Percentiles rank a stretch among this genome's conserved stretches.
phyloP scores from a whole-genome alignment of 2,888 invertebrate genomes.

The Vanessa cardui region DNA sequence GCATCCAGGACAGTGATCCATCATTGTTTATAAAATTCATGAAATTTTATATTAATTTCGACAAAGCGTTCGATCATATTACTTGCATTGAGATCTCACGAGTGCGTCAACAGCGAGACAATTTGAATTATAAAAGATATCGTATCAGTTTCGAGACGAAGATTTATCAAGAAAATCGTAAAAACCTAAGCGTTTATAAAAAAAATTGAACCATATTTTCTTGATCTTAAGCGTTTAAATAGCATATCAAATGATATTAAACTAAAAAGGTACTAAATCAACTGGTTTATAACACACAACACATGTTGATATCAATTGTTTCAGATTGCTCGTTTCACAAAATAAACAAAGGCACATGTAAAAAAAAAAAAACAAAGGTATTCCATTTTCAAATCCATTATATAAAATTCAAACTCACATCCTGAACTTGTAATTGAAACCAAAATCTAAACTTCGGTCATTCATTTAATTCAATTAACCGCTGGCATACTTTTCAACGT shows the following conservation, averaged over 20 bases:
- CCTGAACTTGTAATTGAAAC: conserved; percentile 27
- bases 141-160: no score
- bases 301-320: neutral
- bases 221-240: no score
- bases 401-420: conserved; percentile 32
- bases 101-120: conserved; percentile 4
- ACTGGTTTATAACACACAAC: neutral
- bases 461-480: conserved; percentile 27
- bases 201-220: no score
- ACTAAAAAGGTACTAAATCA: no score
- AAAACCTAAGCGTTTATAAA: no score
- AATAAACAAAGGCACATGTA: no score
- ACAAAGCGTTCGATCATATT: conserved; percentile 55
- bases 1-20: conserved; percentile 48
- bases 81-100: conserved; percentile 21
- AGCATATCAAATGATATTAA: no score
- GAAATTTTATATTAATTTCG: conserved; percentile 44
- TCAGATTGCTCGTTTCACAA: no score
- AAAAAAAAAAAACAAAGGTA: no score
- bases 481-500: conserved; percentile 32
- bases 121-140: no score
- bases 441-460: conserved; percentile 24
- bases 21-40: conserved; percentile 51
- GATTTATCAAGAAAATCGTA: no score
- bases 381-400: conserved; percentile 31